Evolutionary conservation across 2,888 invertebrate genomes (phyloP).

Genomic region (Lucinisca nassula): DNA sequence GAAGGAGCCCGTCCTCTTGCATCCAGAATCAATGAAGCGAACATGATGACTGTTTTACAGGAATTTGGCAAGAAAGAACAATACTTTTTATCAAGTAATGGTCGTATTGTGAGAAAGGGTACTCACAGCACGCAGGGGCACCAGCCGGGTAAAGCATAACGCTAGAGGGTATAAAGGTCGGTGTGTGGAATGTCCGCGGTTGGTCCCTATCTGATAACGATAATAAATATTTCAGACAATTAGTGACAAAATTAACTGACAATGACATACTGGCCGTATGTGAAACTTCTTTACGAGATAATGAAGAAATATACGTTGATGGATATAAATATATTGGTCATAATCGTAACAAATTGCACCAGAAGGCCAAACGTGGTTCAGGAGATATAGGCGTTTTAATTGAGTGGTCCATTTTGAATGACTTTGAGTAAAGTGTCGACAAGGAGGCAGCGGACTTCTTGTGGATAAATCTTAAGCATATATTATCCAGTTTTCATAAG

Average conservation of each 20-base stretch:
- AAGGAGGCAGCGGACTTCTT: neutral
- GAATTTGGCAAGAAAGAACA: neutral
- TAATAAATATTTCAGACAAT: neutral
- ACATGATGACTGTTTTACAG: neutral
- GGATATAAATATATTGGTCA: neutral
- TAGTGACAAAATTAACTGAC: neutral
- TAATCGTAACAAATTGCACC: neutral
- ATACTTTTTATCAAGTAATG: neutral
- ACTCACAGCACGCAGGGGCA: neutral
- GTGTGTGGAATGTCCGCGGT: neutral
- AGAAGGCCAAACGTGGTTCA: neutral
- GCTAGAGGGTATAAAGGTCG: conserved; percentile 8
- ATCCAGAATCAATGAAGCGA: neutral
- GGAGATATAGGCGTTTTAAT: neutral
- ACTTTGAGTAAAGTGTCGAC: neutral
- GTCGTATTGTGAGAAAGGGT: neutral
- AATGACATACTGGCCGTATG: neutral
- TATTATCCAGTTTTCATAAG: no score
- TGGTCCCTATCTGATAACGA: neutral
- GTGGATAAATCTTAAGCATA: neutral
- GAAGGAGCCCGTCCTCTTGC: neutral
- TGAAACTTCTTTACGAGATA: neutral
- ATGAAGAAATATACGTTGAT: neutral
- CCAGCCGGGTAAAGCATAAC: neutral
- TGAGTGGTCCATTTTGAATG: neutral